Conservation (phyloP, 1,140 invertebrate genomes). For the Magallana angulata region DNA sequence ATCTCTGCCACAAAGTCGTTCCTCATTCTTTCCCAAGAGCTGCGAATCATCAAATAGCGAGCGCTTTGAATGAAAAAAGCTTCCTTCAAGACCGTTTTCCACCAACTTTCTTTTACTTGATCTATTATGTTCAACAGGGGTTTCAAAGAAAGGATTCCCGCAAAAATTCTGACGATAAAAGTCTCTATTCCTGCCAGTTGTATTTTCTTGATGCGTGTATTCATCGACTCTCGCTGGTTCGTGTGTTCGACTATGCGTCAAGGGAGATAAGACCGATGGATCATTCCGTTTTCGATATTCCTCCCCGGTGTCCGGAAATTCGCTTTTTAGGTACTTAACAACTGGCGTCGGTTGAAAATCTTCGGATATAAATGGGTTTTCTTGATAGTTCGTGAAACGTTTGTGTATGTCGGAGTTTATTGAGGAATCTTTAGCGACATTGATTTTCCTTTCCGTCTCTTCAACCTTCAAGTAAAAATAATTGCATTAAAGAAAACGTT, state of each 20-base stretch:
- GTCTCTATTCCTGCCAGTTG: not conserved
- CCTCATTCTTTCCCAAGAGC: not conserved
- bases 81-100: not conserved
- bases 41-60: not conserved
- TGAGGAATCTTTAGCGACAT: not conserved
- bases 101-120: not conserved
- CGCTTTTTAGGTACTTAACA: conserved; percentile 23
- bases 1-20: not conserved
- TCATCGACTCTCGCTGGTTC: not conserved
- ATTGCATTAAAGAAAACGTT: no score
- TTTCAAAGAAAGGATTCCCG: conserved; percentile 11
- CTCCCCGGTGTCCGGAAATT: not conserved
- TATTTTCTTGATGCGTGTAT: not conserved
- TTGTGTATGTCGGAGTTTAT: not conserved
- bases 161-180: not conserved
- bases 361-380: conserved; percentile 42
- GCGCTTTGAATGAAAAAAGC: not conserved
- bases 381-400: not conserved
- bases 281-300: not conserved
- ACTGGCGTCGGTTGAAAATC: conserved; percentile 54
- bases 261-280: not conserved
- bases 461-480: no score
- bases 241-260: not conserved
- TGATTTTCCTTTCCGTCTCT: not conserved
- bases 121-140: not conserved